Evolutionary conservation across 2,888 invertebrate species (phyloP), one percentile per base, ranked within the genome.

Genomic region (Eretmocerus hayati): DNA sequence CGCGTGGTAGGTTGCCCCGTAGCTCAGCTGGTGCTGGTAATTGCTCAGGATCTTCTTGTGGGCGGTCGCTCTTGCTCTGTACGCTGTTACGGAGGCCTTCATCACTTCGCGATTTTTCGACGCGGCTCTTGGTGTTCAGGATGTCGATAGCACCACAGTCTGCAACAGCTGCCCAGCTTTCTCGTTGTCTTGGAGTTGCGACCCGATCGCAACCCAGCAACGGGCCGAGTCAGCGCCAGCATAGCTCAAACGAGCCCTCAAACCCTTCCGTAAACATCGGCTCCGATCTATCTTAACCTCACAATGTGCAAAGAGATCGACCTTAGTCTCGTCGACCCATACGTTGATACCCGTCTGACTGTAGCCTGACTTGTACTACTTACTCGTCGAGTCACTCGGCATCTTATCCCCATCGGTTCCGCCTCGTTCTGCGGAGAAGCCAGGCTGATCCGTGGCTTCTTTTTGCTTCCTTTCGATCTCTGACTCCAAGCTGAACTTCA

Each of bases 21-120:
- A 88, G 71, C 83, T 83, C 63, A 81, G 77, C 72, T 81, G 81
- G 71, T 83, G 81, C 64, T 84, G 84, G 74, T 84, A 84, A 65
- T 84, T 87, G 65, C 83, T 83, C 69, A 89, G 78, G 67, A 89
- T 88, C 77, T 89, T 89, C 75, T 87, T 87, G 73, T 89, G 88
- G 72, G 89, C 89, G 59, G 87, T 87, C 72, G 89, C 87, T 75
- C 89, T 89, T 68, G 89, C 89, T 72, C 89, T 81, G 73, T 87
- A 89, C 66, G 89, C 89, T 66, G 88, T 88, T 66, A 89, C 89
- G 73, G 88, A 88, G 69, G 89, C 77, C 81, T 89, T 89, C 89
- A 89, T 89, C 66, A 66, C 70, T 69, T 56, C 55, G 18, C 19
- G 22, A 15, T 35, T 35, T 26, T n/a, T 20, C 35, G 26, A 11